Evolutionary conservation across 2,113 vertebrate species (phyloP).

Genomic region (Chionodraco myersi): DNA sequence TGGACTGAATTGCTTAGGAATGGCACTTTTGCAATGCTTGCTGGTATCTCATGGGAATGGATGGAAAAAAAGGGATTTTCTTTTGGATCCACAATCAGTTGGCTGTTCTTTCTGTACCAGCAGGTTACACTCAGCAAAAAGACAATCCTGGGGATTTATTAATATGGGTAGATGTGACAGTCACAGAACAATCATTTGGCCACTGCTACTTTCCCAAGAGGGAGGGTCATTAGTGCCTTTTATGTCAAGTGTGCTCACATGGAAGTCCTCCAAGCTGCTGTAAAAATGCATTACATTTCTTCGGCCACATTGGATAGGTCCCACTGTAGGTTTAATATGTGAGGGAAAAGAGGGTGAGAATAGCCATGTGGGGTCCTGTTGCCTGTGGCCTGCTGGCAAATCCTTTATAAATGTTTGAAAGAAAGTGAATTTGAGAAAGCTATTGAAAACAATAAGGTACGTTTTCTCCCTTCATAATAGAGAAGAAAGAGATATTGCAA

Average conservation of each 20-base stretch:
- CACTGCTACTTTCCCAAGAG: slow-evolving; percentile 18
- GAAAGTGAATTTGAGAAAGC: slow-evolving; percentile 11
- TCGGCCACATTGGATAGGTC: slow-evolving; percentile 3
- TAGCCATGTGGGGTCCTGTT: background rate
- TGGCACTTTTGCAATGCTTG: slow-evolving; percentile 49
- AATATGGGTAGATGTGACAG: slow-evolving; percentile 56
- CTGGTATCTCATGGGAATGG: slow-evolving; percentile 43
- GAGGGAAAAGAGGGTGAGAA: background rate
- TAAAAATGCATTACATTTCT: slow-evolving; percentile 11
- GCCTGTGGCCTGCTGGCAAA: slow-evolving; percentile 2
- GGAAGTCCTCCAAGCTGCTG: slow-evolving; percentile 20
- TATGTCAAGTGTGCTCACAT: slow-evolving; percentile 45
- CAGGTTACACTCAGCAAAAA: slow-evolving; percentile 53
- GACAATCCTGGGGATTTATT: slow-evolving; percentile 39
- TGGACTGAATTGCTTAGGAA: slow-evolving; percentile 49
- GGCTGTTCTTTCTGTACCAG: slow-evolving; percentile 47
- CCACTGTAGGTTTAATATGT: background rate
- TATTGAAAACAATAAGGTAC: slow-evolving; percentile 12
- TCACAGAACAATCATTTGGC: slow-evolving; percentile 58
- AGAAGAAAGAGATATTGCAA: slow-evolving; percentile 3
- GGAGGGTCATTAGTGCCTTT: slow-evolving; percentile 60
- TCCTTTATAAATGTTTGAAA: slow-evolving; percentile 40
- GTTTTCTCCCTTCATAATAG: slow-evolving; percentile 29
- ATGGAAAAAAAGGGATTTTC: slow-evolving; percentile 8
- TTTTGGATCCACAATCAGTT: slow-evolving; percentile 46